These are phyloP conservation scores for Notospermus geniculatus DNA, from an alignment of 1,140 invertebrate species.

Conservation along the genomic window DNA sequence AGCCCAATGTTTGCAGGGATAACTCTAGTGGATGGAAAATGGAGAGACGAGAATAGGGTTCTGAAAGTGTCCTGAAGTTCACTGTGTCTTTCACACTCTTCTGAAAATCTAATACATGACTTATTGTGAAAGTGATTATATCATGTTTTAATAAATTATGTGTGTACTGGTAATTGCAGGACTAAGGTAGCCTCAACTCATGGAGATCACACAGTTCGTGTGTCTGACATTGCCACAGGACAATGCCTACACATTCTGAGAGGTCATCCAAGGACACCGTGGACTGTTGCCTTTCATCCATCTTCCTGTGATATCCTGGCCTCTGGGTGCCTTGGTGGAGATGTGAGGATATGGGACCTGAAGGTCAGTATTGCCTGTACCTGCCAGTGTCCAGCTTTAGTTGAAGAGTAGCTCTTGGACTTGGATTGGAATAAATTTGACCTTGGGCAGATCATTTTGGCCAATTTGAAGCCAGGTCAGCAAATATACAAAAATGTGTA, in stretches of 20 bases:
- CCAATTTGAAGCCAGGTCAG: too few species aligned
- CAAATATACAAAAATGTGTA: too few species aligned
- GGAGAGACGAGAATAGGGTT: not conserved
- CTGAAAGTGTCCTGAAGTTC: not conserved
- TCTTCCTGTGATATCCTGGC: constrained; percentile 79
- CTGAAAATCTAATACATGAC: not conserved
- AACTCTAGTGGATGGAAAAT: not conserved
- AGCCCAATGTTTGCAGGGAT: too few species aligned
- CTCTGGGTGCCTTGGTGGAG: constrained; percentile 83
- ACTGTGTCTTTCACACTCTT: not conserved
- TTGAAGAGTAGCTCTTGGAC: not conserved
- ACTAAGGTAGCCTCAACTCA: constrained; percentile 84
- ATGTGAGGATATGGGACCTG: constrained; percentile 89
- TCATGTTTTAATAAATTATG: not conserved
- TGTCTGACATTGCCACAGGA: constrained; percentile 75
- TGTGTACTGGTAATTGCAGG: constrained; percentile 59
- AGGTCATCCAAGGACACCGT: constrained; percentile 86
- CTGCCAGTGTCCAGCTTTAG: not conserved
- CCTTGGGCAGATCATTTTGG: not conserved
- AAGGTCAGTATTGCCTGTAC: constrained; percentile 68
- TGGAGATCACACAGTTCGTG: constrained; percentile 88
- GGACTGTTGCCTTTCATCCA: constrained; percentile 88
- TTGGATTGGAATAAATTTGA: not conserved
- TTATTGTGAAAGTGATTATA: not conserved
- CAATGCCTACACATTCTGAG: constrained; percentile 75